A percentile compares a stretch with the other conserved stretches of the same genome.
These are phyloP conservation scores for Dryoscopus gambensis DNA, from an alignment of 2,113 vertebrate species.

Conservation along the genomic window DNA sequence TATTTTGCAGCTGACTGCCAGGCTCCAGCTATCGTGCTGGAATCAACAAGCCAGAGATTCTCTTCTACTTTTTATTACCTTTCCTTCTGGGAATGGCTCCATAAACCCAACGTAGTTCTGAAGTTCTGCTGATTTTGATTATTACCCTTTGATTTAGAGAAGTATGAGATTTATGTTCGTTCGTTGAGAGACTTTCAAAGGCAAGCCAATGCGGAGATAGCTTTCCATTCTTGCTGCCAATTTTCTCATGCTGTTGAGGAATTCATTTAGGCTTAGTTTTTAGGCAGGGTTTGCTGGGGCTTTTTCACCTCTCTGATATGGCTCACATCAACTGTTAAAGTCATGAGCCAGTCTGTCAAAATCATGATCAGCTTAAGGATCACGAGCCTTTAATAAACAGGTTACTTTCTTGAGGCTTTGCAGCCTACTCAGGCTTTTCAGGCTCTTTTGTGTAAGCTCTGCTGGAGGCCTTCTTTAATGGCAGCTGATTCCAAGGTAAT, in stretches of 20 bases:
- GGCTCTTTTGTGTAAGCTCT: background rate
- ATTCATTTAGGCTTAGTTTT: background rate
- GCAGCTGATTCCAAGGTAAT: background rate
- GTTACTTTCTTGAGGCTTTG: background rate
- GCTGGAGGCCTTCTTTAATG: background rate
- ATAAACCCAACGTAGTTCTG: background rate
- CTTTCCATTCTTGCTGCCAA: background rate
- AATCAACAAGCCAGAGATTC: background rate
- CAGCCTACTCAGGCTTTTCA: background rate
- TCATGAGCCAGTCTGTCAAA: background rate
- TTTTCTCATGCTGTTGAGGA: conserved; percentile 16
- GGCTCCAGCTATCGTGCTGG: background rate
- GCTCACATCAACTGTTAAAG: background rate
- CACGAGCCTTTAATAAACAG: background rate
- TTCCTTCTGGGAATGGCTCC: background rate
- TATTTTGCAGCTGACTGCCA: conserved; percentile 40
- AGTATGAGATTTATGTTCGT: background rate
- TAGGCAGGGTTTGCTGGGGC: background rate
- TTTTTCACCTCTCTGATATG: background rate
- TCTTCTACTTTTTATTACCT: background rate
- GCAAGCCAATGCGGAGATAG: background rate
- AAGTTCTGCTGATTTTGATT: conserved; percentile 10
- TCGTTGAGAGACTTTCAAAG: background rate
- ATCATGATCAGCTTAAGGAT: background rate
- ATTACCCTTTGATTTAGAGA: background rate